phyloP scores from a whole-genome alignment of 2,113 vertebrate genomes.

The Dryoscopus gambensis region DNA sequence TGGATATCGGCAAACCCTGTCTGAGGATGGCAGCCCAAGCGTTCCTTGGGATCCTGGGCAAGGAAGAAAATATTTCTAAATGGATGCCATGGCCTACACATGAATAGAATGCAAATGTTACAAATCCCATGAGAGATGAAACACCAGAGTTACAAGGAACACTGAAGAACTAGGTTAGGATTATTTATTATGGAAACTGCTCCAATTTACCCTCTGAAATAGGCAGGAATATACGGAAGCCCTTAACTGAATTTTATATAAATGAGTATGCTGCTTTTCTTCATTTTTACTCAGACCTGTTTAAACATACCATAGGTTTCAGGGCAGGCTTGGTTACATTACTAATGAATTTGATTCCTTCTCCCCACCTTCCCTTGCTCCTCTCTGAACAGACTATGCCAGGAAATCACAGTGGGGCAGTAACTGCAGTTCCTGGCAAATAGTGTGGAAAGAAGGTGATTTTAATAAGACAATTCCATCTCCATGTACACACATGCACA shows the following conservation, averaged over 20 bases:
- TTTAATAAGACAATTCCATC: not conserved
- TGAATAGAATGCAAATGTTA: not conserved
- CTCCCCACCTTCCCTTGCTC: not conserved
- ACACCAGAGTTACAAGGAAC: not conserved
- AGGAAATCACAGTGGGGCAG: not conserved
- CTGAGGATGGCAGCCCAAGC: slow-evolving; percentile 96
- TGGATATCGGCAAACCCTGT: slow-evolving; percentile 98
- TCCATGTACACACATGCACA: not conserved
- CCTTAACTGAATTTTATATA: not conserved
- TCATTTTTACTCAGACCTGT: not conserved
- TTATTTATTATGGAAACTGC: not conserved
- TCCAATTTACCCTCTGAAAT: not conserved
- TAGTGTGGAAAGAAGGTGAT: not conserved
- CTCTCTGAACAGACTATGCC: not conserved
- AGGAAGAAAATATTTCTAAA: not conserved
- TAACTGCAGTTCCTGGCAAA: not conserved
- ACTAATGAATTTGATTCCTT: not conserved
- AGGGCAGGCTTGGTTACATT: not conserved
- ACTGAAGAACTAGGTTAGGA: not conserved
- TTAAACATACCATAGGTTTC: not conserved
- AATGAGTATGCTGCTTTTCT: not conserved
- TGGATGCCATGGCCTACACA: not conserved
- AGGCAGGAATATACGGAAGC: not conserved
- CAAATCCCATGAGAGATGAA: not conserved
- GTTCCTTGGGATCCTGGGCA: slow-evolving; percentile 91